phyloP scores from a whole-genome alignment of 2,888 invertebrate genomes.

The Brachynemurus nebulosus region DNA sequence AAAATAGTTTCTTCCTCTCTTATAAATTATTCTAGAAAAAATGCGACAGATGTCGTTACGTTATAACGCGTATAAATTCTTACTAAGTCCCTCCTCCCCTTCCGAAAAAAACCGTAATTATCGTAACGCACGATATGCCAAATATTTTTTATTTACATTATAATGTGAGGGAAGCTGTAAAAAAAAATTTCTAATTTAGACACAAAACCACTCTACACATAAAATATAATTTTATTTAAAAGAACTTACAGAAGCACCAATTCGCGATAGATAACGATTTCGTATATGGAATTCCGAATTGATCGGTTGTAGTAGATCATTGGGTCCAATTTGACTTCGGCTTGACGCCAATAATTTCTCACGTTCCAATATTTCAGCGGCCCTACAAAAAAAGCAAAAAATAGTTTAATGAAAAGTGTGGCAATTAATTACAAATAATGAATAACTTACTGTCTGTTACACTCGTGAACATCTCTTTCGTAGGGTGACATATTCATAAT shows the following conservation, averaged over 20 bases:
- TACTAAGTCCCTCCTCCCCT: no score
- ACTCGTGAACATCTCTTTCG: slow-evolving; percentile 35
- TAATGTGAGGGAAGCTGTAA: slow-evolving; percentile 30
- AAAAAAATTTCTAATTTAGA: slow-evolving; percentile 10
- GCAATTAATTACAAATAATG: neutral
- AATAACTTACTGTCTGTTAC: slow-evolving; percentile 27
- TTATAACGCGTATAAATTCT: no score
- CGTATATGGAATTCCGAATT: slow-evolving; percentile 43
- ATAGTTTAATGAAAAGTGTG: neutral
- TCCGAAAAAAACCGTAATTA: no score
- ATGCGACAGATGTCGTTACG: no score
- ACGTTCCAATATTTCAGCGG: slow-evolving; percentile 35
- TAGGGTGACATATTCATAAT: slow-evolving; percentile 59
- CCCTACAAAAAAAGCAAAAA: slow-evolving; percentile 23
- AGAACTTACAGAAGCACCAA: slow-evolving; percentile 41
- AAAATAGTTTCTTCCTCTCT: no score
- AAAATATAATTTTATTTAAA: no score
- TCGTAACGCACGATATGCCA: slow-evolving; percentile 28
- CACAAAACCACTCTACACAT: no score
- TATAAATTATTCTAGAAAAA: no score
- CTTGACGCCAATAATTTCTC: slow-evolving; percentile 38
- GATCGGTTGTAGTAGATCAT: slow-evolving; percentile 34
- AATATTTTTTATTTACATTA: slow-evolving; percentile 27
- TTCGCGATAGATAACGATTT: slow-evolving; percentile 43
- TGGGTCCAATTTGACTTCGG: slow-evolving; percentile 31